Evolutionary conservation across 2,888 invertebrate species (phyloP), one percentile per base, ranked within the genome.

Genomic region (Heteromyza rotundicornis): DNA sequence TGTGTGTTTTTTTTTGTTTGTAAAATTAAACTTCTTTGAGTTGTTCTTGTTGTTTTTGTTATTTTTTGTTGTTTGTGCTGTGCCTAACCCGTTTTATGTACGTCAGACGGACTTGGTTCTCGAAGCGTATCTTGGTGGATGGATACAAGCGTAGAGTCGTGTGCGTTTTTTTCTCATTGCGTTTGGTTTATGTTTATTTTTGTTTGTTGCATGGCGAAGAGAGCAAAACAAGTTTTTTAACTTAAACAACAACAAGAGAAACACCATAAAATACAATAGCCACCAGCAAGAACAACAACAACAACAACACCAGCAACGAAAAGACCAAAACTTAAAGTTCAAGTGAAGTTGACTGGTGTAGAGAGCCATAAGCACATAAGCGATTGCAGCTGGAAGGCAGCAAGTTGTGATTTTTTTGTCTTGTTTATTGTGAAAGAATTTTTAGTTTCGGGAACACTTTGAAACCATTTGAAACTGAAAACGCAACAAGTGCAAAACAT

Each of bases 221-320:
- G n/a, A 67, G 69, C 66, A 74, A 75, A 77, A 76, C 77, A 68
- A 70, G 77, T 76, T 76, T 76, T 68, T 56, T 40, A 58, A 64
- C 63, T 70, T 65, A 59, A 57, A 40, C 51, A 67, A 59, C 47
- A 65, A 63, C 54, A 67, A 63, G 55, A 56, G 60, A 47, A 57
- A 61, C 50, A 58, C 54, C 59, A 64, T 63, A 57, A 66, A 61
- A 54, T 65, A 56, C 36, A 60, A 65, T n/a, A 40, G 40, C 40
- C 8, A n/a, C 8, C 40, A 40, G 40, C 40, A 8, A 53, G 12
- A 53, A 52, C 22, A 27, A 24, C 3, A 40, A 40, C 10, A 14
- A 60, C 27, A 56, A 54, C 19, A 53, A 54, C 10, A 32, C 2
- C 35, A 40, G 12, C 14, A 23, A 47, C 44, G 16, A 55, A 40